Evolutionary conservation across 2,797 vertebrate genomes (phyloP), one percentile per base, ranked within the genome.

Genomic region (Aratinga solstitialis): DNA sequence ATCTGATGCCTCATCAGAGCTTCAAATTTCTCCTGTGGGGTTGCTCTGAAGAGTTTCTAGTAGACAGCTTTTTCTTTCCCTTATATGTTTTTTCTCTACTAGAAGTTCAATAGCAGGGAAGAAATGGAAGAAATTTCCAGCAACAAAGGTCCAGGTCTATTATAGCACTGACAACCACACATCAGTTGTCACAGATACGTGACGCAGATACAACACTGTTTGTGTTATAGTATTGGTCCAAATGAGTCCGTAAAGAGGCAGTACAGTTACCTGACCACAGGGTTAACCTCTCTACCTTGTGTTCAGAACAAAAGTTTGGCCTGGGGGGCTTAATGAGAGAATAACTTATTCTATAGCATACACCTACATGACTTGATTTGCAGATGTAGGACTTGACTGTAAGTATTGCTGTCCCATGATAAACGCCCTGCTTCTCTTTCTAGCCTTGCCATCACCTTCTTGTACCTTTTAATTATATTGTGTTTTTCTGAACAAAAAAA

Each of bases 11-110:
- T 90, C 75, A 56, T 86, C 47, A 2, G 48, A 76, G 85, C 67
- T 88, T 94, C 87, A 65, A 89, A 91, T 86, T 15, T 91, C 79
- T 93, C 91, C 86, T 86, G 38, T 63, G 80, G 38, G 45, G 63
- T 68, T 94, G 51, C 51, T 87, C 9, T 0, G 42, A 89, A 77
- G 83, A 89, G 48, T 92, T 90, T 87, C 51, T 71, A 38, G 43
- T 23, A 84, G 86, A 36, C 47, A 81, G 71, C 2, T 62, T 93
- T 91, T 91, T 75, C 82, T 80, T 78, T 79, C 48, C 34, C 30
- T 72, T 77, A 10, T n/a, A 6, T 45, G 21, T 9, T 50, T 90
- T 91, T 74, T 77, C 59, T 51, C 27, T 62, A 10, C 45, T 83
- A 9, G 27, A 85, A 90, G 42, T 86, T 90, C 40, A 63, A 4